A percentile compares a stretch with the other conserved stretches of the same genome.
phyloP scores from a whole-genome alignment of 2,797 vertebrate species.

The Silurus lanzhouensis region DNA sequence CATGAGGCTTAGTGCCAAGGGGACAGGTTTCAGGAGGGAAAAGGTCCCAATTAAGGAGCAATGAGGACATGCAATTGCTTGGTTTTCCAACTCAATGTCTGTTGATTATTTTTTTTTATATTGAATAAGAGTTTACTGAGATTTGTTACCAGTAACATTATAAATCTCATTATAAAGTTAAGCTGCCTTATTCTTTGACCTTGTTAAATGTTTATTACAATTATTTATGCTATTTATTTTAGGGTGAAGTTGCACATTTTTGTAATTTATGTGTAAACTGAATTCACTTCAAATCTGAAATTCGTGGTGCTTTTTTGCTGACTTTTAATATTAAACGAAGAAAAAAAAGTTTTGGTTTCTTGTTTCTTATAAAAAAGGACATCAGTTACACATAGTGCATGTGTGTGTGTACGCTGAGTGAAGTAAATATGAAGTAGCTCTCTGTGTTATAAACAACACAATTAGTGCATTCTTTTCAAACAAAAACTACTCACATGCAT shows the following conservation, averaged over 20 bases:
- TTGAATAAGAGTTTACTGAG: neutral
- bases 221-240: neutral
- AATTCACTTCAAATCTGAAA: neutral
- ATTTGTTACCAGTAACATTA: neutral
- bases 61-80: conserved; percentile 22
- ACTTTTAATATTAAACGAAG: neutral
- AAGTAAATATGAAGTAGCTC: neutral
- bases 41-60: conserved; percentile 37
- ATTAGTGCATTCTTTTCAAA: conserved; percentile 54
- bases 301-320: neutral
- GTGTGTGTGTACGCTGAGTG: neutral
- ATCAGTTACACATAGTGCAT: neutral
- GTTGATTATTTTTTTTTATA: neutral
- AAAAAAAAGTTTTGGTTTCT: neutral
- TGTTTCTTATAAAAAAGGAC: neutral
- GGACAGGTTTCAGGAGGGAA: conserved; percentile 22
- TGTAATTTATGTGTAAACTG: neutral
- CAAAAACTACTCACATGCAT: conserved; percentile 33
- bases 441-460: conserved; percentile 41
- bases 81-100: neutral
- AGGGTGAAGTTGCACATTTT: neutral
- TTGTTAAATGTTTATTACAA: neutral
- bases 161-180: too few relatives aligned
- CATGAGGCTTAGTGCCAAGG: conserved; percentile 38
- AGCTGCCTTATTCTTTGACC: neutral